Percentiles rank a stretch among this genome's conserved stretches.
phyloP scores from a whole-genome alignment of 2,888 invertebrate genomes.

The Melangyna quadrimaculata region DNA sequence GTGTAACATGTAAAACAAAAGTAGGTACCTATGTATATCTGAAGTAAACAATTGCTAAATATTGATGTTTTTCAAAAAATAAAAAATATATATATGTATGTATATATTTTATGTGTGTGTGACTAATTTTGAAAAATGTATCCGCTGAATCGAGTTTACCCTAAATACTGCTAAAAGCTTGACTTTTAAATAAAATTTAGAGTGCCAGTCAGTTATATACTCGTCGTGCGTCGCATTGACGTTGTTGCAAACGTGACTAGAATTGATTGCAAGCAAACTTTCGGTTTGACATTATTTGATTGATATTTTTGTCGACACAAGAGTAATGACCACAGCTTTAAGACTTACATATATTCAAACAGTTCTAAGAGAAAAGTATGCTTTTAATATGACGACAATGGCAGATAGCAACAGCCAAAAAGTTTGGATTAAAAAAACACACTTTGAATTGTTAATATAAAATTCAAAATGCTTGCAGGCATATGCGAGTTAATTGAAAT shows the following conservation, averaged over 20 bases:
- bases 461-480: not conserved
- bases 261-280: conserved; percentile 16
- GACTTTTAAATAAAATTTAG: not conserved
- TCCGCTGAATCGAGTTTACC: conserved; percentile 41
- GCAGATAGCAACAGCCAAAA: not conserved
- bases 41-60: not conserved
- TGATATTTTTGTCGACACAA: conserved; percentile 28
- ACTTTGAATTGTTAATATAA: conserved; percentile 13
- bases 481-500: not conserved
- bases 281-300: conserved; percentile 46
- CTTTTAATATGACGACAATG: conserved; percentile 18
- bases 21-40: too few relatives aligned
- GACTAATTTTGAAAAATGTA: conserved; percentile 39
- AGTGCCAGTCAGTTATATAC: not conserved
- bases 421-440: not conserved
- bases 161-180: conserved; percentile 42
- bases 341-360: conserved; percentile 14
- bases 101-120: too few relatives aligned
- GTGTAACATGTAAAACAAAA: not conserved
- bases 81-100: too few relatives aligned
- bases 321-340: conserved; percentile 41
- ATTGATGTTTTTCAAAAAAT: conserved; percentile 3
- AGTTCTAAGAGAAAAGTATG: conserved; percentile 29
- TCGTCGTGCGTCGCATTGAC: conserved; percentile 29
- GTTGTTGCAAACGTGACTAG: conserved; percentile 52